Conservation (phyloP, 2,888 invertebrate species). For the Meganola albula region DNA sequence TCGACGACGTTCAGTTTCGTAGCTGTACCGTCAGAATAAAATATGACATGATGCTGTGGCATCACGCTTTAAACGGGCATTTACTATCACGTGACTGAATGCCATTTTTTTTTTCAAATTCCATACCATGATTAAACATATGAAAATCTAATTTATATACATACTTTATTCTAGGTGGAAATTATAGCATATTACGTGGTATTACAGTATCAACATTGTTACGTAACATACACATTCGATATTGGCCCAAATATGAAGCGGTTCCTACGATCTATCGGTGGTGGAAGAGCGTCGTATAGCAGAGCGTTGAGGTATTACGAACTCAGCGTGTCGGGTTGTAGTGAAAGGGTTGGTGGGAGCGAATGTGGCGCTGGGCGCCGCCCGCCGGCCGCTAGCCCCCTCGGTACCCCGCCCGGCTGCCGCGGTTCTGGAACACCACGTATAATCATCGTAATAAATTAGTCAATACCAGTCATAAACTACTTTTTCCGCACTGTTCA, state of each 20-base stretch:
- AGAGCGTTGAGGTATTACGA: slow-evolving; percentile 68
- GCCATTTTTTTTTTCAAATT: slow-evolving; percentile 22
- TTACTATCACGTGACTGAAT: slow-evolving; percentile 8
- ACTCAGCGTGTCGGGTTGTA: slow-evolving; percentile 58
- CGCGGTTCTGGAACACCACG: background rate
- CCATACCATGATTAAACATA: no score
- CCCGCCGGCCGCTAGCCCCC: slow-evolving; percentile 12
- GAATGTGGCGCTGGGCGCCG: slow-evolving; percentile 45
- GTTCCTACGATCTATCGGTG: slow-evolving; percentile 45
- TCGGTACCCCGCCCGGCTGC: background rate
- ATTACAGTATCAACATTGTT: no score
- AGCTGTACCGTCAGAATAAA: no score
- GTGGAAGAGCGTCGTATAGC: slow-evolving; percentile 49
- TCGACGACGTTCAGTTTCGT: no score
- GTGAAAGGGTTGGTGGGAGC: slow-evolving; percentile 59
- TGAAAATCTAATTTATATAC: no score
- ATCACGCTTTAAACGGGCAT: no score
- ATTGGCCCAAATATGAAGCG: no score
- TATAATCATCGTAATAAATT: background rate
- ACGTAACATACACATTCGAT: no score
- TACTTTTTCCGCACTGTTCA: no score
- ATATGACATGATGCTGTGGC: no score
- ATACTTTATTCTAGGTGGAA: no score
- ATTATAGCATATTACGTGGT: no score
- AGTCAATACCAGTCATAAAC: background rate